Percentiles rank a stretch among this genome's conserved stretches.
Evolutionary conservation across 2,113 vertebrate species (phyloP).

Genomic region (Zosterops hypoxanthus): DNA sequence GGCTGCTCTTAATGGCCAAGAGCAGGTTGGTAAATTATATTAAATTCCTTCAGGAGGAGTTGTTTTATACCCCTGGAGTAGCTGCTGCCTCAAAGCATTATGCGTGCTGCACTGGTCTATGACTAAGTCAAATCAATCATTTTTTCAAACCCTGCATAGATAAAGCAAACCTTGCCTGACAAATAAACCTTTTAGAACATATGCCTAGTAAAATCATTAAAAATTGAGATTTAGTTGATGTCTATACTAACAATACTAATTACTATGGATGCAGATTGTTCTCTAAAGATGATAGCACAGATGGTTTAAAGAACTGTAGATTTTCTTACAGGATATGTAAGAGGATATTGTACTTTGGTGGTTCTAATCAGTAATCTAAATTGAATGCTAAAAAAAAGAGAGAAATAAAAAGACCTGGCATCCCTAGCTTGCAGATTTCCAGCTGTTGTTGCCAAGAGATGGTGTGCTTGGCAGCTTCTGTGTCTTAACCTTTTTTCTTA

Average conservation of each 20-base stretch:
- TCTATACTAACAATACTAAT: background rate
- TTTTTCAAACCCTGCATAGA: background rate
- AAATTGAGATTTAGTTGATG: background rate
- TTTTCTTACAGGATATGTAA: background rate
- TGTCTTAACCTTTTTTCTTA: background rate
- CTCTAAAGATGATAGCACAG: background rate
- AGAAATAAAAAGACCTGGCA: background rate
- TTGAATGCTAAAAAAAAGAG: background rate
- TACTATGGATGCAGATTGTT: background rate
- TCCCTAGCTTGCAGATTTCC: background rate
- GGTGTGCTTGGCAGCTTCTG: background rate
- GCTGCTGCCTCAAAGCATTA: background rate
- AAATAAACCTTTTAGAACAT: background rate
- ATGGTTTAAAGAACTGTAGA: background rate
- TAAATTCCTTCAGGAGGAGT: background rate
- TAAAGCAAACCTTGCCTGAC: background rate
- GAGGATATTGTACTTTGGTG: background rate
- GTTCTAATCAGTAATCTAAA: background rate
- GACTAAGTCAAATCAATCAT: background rate
- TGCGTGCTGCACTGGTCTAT: rapidly evolving
- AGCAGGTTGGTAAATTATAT: background rate
- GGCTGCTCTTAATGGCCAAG: background rate
- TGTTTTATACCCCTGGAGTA: background rate
- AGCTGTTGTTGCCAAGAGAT: background rate
- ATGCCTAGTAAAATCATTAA: background rate